Evolutionary conservation across 2,113 vertebrate species (phyloP).

Genomic region (human): GRCh38 chr4:5133001-5133500

Average conservation of each 20-base stretch:
- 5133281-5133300: neutral
- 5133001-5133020: too few relatives aligned
- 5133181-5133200: neutral
- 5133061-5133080: too few relatives aligned
- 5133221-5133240: neutral
- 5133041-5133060: too few relatives aligned
- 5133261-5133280: accelerated
- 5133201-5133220: neutral
- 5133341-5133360: neutral
- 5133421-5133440: neutral
- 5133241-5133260: neutral
- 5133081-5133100: too few relatives aligned
- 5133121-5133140: neutral
- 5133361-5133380: neutral
- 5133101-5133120: neutral
- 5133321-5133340: neutral
- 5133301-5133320: neutral
- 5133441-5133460: too few relatives aligned
- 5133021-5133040: too few relatives aligned
- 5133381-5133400: neutral
- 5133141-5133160: neutral
- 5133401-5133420: too few relatives aligned
- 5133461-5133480: neutral
- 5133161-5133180: neutral
- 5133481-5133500: neutral